Percentiles rank a stretch among this genome's conserved stretches.
phyloP scores from a whole-genome alignment of 1,140 invertebrate genomes.

The Triops cancriformis region DNA sequence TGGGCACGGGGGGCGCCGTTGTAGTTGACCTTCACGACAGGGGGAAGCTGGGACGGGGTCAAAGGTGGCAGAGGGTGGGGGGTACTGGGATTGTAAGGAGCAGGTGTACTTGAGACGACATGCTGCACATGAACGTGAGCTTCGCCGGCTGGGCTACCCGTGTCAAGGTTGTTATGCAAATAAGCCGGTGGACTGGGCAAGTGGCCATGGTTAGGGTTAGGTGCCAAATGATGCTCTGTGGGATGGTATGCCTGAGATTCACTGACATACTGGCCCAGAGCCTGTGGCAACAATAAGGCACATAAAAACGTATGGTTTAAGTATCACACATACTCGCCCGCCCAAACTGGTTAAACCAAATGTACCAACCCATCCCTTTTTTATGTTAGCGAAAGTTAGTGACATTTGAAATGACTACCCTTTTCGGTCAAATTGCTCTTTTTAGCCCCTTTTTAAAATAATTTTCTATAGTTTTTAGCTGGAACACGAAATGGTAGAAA shows the following conservation, averaged over 20 bases:
- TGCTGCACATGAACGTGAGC: constrained; percentile 27
- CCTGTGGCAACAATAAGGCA: constrained; percentile 4
- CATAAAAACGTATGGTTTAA: not conserved
- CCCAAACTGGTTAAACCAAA: not conserved
- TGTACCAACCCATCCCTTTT: not conserved
- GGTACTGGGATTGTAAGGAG: constrained; percentile 31
- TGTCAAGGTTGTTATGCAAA: constrained; percentile 4
- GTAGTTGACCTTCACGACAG: constrained; percentile 28
- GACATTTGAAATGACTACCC: not conserved
- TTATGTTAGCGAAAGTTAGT: not conserved
- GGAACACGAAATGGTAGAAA: too few species aligned
- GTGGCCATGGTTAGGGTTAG: not conserved
- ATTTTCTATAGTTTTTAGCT: too few species aligned
- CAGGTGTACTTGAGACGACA: constrained; percentile 29
- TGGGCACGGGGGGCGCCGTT: constrained; percentile 30
- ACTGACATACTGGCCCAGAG: constrained; percentile 4
- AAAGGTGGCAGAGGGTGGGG: constrained; percentile 28
- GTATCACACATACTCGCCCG: not conserved
- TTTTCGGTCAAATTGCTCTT: not conserved
- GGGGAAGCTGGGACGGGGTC: constrained; percentile 25
- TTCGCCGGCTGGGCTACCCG: not conserved
- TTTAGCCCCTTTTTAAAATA: not conserved
- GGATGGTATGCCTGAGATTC: not conserved
- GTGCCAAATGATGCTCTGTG: not conserved
- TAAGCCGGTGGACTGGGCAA: not conserved